Conservation (phyloP, 2,888 invertebrate genomes). For the Epistrophe eligans region DNA sequence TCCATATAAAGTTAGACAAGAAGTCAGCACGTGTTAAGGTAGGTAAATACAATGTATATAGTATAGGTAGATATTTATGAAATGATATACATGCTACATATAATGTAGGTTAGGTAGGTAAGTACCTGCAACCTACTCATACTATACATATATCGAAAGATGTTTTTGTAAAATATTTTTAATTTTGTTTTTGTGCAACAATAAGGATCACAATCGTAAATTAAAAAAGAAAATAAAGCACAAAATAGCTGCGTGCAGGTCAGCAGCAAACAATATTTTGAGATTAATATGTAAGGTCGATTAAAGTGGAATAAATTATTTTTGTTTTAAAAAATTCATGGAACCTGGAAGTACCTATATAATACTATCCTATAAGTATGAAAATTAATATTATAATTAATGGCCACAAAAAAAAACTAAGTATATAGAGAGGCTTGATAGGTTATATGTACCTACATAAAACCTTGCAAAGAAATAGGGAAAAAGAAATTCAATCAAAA, state of each 20-base stretch:
- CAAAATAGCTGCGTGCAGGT: conserved; percentile 12
- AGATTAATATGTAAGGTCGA: conserved; percentile 28
- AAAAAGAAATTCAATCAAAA: too few species aligned
- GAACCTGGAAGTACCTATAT: background rate
- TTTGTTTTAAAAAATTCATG: background rate
- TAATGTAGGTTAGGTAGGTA: background rate
- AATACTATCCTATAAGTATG: background rate
- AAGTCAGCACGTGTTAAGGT: conserved; percentile 15
- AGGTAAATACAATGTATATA: background rate
- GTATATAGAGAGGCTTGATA: too few species aligned
- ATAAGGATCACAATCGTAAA: conserved; percentile 15
- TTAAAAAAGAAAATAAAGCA: background rate
- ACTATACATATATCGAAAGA: background rate
- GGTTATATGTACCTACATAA: too few species aligned
- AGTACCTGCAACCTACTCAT: background rate
- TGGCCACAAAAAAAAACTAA: background rate
- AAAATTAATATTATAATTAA: background rate
- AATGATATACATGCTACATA: background rate
- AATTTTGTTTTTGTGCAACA: background rate
- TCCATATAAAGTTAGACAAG: conserved; percentile 71
- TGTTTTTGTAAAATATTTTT: conserved; percentile 1
- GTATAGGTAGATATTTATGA: background rate
- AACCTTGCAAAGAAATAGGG: too few species aligned
- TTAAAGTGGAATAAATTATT: conserved; percentile 5
- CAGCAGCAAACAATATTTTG: background rate